Evolutionary conservation across 2,888 invertebrate genomes (phyloP), one percentile per base, ranked within the genome.

Genomic region (Agrotis clavis): DNA sequence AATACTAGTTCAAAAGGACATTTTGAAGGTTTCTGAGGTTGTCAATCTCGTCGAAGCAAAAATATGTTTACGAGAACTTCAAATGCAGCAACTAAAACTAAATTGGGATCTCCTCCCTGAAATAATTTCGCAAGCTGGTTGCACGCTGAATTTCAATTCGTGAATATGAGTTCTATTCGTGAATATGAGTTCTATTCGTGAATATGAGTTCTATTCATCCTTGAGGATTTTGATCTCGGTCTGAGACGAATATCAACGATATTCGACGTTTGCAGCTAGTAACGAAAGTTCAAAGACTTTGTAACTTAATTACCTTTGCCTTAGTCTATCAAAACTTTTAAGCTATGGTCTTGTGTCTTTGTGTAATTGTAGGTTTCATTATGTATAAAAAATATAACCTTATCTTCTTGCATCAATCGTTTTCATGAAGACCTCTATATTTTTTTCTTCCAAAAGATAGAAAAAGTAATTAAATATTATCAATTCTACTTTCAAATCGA

Each of bases 151-250:
- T 74, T 50, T 68, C 41, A 74, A 74, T 77, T 53, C 25, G 0
- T 60, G 41, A 77, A 74, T 68, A 76, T 54, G 16, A 54, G 53
- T 60, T 68, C 68, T 50, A 50, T 74, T 60, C 77, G n/a, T n/a
- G n/a, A n/a, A n/a, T n/a, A n/a, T n/a, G n/a, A n/a, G n/a, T 50
- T 68, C 41, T 76, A 74, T 77, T 53, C 25, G 0, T 60, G 41
- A 77, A 74, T 68, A 76, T 54, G 16, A 54, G 53, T 60, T 68
- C 68, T 50, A 50, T 74, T 60, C 77, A 60, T 53, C 13, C 48
- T 25, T 53, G 19, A 53, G 48, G 68, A 60, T 48, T 48, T 25
- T 65, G 54, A 56, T 56, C 54, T 50, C 6, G 35, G 5, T 73
- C 21, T 53, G 77, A n/a, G 48, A 60, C 6, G 68, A 77, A 74